phyloP scores from a whole-genome alignment of 2,113 vertebrate species.

The Gavia stellata region DNA sequence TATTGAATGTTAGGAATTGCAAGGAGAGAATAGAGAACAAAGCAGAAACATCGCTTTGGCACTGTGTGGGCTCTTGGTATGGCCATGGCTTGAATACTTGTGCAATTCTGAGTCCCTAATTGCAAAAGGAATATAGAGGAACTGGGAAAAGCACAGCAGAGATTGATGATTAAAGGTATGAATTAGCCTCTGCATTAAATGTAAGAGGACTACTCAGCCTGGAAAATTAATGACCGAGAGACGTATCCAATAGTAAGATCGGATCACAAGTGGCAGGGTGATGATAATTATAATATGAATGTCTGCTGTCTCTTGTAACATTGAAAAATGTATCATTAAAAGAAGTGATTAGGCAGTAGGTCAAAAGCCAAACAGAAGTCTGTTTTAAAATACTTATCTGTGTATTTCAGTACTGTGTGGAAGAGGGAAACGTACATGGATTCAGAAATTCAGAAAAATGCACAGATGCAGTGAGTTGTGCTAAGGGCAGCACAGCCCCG shows the following conservation, averaged over 20 bases:
- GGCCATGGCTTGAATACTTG: not conserved
- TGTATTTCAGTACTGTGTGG: not conserved
- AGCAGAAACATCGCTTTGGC: not conserved
- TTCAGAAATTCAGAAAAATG: not conserved
- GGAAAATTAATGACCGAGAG: not conserved
- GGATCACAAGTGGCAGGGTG: not conserved
- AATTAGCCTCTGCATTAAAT: not conserved
- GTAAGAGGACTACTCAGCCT: not conserved
- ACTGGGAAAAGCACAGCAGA: not conserved
- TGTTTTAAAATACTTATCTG: not conserved
- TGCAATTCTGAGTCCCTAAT: not conserved
- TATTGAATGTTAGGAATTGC: not conserved
- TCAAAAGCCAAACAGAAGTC: not conserved
- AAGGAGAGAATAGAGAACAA: not conserved
- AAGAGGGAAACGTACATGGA: not conserved
- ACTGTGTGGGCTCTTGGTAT: not conserved
- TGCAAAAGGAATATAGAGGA: not conserved
- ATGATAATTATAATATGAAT: not conserved
- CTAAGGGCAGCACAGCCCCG: not conserved
- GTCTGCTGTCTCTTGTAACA: fast-evolving
- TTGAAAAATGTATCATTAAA: not conserved
- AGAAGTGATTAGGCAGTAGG: not conserved
- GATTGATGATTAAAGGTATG: not conserved
- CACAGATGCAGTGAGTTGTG: not conserved
- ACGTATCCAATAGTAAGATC: not conserved